Percentiles rank a stretch among this genome's conserved stretches.
Evolutionary conservation across 2,113 vertebrate species (phyloP).

Genomic region (Himantopus leucocephalus): DNA sequence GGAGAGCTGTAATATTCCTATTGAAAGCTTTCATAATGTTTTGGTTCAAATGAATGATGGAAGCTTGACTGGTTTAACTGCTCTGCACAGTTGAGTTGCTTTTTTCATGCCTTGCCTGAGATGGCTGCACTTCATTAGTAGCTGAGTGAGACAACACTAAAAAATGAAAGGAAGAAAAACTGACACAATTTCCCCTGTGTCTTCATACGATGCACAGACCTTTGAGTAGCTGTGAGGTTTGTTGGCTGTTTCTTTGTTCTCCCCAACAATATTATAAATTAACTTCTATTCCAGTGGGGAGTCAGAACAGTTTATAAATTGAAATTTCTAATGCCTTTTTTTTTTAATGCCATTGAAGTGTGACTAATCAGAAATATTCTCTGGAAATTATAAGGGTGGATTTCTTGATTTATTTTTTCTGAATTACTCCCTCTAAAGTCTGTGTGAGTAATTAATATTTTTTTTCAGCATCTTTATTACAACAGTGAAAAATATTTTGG

Average conservation of each 20-base stretch:
- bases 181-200: not conserved
- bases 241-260: not conserved
- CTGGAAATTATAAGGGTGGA: not conserved
- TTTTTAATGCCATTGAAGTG: not conserved
- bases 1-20: not conserved
- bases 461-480: not conserved
- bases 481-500: not conserved
- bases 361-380: slow-evolving; percentile 37
- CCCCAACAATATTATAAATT: slow-evolving; percentile 9
- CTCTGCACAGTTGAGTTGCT: not conserved
- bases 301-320: slow-evolving; percentile 7
- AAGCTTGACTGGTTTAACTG: not conserved
- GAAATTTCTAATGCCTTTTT: not conserved
- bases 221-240: not conserved
- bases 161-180: not conserved
- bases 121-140: not conserved
- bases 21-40: not conserved
- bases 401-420: not conserved
- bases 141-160: not conserved
- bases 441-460: not conserved
- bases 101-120: not conserved
- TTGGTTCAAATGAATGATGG: not conserved
- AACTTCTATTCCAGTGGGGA: not conserved
- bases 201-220: not conserved
- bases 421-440: not conserved